Evolutionary conservation across 2,888 invertebrate species (phyloP).

Genomic region (Ormyrus nitidulus): DNA sequence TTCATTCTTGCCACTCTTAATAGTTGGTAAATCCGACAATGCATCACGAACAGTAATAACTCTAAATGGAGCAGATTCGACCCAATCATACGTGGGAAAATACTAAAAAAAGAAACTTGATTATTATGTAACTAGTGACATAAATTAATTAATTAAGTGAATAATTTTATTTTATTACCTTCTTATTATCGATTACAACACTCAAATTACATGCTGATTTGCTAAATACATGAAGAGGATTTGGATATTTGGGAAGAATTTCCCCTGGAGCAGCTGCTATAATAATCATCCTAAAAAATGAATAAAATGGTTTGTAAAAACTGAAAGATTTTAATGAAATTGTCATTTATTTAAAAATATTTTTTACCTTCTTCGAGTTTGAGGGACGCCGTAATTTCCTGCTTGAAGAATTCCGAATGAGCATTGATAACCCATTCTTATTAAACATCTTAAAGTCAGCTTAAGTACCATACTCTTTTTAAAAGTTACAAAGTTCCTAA

Average conservation of each 20-base stretch:
- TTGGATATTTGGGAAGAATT: conserved; percentile 85
- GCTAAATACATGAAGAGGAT: conserved; percentile 87
- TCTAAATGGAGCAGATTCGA: conserved; percentile 84
- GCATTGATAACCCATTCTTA: conserved; percentile 92
- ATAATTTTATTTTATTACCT: conserved; percentile 67
- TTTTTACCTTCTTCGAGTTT: conserved; percentile 83
- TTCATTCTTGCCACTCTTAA: conserved; percentile 83
- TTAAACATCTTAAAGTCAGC: conserved; percentile 84
- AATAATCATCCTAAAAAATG: conserved; percentile 79
- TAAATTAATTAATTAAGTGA: neutral
- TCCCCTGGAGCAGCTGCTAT: conserved; percentile 89
- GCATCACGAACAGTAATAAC: conserved; percentile 89
- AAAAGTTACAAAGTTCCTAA: conserved; percentile 90
- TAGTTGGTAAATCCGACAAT: conserved; percentile 87
- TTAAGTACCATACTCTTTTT: conserved; percentile 89
- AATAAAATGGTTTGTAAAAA: no score
- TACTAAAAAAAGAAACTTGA: conserved; percentile 57
- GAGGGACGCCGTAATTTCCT: conserved; percentile 90
- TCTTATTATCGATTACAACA: conserved; percentile 80
- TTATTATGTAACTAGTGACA: neutral
- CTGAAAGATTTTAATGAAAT: conserved; percentile 54
- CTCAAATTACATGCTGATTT: conserved; percentile 81
- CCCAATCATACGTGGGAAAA: conserved; percentile 79
- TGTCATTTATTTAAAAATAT: conserved; percentile 30
- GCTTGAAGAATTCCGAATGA: conserved; percentile 92